Evolutionary conservation across 2,113 vertebrate genomes (phyloP).

Genomic region (Tragelaphus imberbis): DNA sequence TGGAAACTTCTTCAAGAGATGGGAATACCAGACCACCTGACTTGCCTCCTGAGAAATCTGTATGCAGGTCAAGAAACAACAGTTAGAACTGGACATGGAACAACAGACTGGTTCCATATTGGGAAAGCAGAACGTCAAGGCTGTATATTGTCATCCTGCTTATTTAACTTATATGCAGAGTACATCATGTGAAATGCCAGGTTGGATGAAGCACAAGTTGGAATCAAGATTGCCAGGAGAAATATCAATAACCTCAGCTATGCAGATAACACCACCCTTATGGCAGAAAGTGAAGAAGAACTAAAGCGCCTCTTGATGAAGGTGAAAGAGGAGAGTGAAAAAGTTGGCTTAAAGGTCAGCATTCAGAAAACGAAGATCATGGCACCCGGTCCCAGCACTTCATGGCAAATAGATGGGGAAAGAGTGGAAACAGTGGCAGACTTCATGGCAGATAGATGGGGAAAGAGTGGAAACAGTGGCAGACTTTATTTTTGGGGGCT

Average conservation of each 20-base stretch:
- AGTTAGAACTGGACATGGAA: neutral
- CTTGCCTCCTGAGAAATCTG: neutral
- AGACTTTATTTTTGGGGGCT: neutral
- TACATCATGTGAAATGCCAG: fast-evolving
- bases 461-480: neutral
- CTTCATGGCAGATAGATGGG: neutral
- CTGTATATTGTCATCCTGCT: neutral
- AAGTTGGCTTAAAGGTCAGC: neutral
- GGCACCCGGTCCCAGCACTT: neutral
- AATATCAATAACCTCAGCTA: neutral
- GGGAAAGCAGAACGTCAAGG: neutral
- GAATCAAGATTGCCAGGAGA: neutral
- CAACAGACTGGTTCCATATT: neutral
- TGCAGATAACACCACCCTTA: neutral
- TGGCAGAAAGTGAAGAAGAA: neutral
- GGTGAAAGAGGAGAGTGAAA: neutral
- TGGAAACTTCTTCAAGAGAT: neutral
- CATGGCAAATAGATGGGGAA: neutral
- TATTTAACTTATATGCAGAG: neutral
- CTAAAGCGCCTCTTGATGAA: neutral
- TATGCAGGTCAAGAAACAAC: neutral
- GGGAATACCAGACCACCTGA: neutral
- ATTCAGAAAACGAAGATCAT: neutral
- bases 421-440: neutral
- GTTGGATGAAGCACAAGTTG: neutral